Conservation (phyloP, 1,140 invertebrate species). For the Drosophila burlai region DNA sequence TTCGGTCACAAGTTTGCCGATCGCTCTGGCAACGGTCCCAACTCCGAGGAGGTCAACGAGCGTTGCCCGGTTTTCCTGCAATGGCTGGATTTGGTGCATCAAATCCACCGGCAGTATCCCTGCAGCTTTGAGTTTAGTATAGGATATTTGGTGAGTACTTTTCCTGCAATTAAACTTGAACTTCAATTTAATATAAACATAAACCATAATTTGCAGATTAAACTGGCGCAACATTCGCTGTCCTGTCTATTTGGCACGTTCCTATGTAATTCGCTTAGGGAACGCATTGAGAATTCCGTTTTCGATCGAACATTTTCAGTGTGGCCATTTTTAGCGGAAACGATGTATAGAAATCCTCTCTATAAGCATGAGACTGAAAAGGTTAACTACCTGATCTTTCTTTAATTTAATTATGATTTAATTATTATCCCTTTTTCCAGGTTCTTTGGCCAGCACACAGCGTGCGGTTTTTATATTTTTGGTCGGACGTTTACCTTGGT, state of each 20-base stretch:
- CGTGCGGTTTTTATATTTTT: constrained; percentile 92
- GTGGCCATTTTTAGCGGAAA: constrained; percentile 93
- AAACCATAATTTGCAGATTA: constrained; percentile 89
- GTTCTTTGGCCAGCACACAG: constrained; percentile 94
- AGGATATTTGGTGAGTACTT: constrained; percentile 92
- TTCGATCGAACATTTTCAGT: constrained; percentile 92
- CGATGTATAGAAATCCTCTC: constrained; percentile 94
- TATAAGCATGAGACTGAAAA: constrained; percentile 88
- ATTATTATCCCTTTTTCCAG: constrained; percentile 50
- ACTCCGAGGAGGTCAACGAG: constrained; percentile 95
- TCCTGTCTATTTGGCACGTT: constrained; percentile 99
- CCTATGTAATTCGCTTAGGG: constrained; percentile 94
- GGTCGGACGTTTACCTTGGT: constrained; percentile 94
- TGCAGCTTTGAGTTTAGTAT: constrained; percentile 98
- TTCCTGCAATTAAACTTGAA: too few relatives aligned
- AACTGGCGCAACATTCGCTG: constrained; percentile 97
- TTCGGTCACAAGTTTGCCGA: constrained; percentile 99
- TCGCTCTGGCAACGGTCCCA: constrained; percentile 94
- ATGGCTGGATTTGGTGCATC: constrained; percentile 98
- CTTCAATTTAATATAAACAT: not conserved
- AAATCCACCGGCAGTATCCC: constrained; percentile 95
- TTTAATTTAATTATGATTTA: not conserved
- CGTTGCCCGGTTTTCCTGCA: constrained; percentile 98
- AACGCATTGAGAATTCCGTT: constrained; percentile 89
- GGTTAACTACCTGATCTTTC: constrained; percentile 54